These are phyloP conservation scores for Griposia aprilina DNA, from an alignment of 2,888 invertebrate species.

Conservation along the genomic window DNA sequence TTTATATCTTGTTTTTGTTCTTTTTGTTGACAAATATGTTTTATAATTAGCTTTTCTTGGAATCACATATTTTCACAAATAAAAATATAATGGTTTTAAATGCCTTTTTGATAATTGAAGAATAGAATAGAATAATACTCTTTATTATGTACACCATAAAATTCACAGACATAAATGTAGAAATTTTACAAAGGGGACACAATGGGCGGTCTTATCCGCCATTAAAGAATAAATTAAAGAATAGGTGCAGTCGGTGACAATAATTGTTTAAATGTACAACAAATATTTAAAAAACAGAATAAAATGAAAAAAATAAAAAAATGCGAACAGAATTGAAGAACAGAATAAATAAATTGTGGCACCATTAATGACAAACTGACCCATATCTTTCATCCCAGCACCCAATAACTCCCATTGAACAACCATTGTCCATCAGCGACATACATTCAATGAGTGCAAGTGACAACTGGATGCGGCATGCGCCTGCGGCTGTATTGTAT, in stretches of 20 bases:
- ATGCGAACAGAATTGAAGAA: neutral
- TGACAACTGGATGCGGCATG: conserved; percentile 85
- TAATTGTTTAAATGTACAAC: neutral
- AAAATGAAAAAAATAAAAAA: neutral
- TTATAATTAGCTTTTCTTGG: neutral
- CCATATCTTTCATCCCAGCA: conserved; percentile 51
- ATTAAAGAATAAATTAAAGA: too few species aligned
- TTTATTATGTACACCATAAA: too few species aligned
- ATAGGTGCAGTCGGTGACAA: neutral
- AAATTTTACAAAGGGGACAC: too few species aligned
- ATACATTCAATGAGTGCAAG: conserved; percentile 82
- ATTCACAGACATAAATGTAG: too few species aligned
- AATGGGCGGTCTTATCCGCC: too few species aligned
- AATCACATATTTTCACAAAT: neutral
- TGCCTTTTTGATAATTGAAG: neutral
- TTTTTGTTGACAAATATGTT: neutral
- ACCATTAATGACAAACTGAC: conserved; percentile 40
- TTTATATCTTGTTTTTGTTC: conserved; percentile 22
- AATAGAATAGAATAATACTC: neutral
- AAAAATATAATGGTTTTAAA: neutral
- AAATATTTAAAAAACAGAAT: neutral
- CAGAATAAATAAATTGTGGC: conserved; percentile 10
- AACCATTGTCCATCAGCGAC: conserved; percentile 85
- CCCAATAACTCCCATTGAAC: conserved; percentile 59
- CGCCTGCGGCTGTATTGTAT: conserved; percentile 77